phyloP scores from a whole-genome alignment of 1,140 invertebrate species.

The Octopus sinensis region DNA sequence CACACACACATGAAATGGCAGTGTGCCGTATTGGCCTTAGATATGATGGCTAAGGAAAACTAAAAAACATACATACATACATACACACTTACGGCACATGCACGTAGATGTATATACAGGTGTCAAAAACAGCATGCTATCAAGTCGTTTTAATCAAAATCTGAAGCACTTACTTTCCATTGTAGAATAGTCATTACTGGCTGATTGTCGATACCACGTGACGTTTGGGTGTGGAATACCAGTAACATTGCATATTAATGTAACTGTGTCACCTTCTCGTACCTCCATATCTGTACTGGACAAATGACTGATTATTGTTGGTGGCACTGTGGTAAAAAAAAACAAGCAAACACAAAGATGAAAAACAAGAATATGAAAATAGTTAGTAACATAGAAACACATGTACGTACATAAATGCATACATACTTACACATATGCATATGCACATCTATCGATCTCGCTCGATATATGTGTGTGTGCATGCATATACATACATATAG shows the following conservation, averaged over 20 bases:
- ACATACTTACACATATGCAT: neutral
- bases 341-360: neutral
- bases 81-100: too few species aligned
- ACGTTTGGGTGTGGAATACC: conserved; percentile 38
- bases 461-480: neutral
- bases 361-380: neutral
- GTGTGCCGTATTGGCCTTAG: too few species aligned
- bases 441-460: neutral
- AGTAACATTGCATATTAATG: conserved; percentile 38
- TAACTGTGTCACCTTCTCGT: conserved; percentile 34
- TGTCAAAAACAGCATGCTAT: too few species aligned
- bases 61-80: too few species aligned
- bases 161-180: conserved; percentile 13
- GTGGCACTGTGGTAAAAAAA: conserved; percentile 37
- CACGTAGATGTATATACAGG: too few species aligned
- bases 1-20: too few species aligned
- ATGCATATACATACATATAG: neutral
- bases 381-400: neutral
- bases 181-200: conserved; percentile 14
- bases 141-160: too few species aligned
- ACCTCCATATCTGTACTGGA: conserved; percentile 28
- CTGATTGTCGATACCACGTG: conserved; percentile 35
- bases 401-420: neutral
- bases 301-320: conserved; percentile 38
- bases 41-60: too few species aligned